These are phyloP conservation scores for Umimayanthus chanpuru DNA, from an alignment of 92 coral and sea anemone genomes.

Conservation along the genomic window DNA sequence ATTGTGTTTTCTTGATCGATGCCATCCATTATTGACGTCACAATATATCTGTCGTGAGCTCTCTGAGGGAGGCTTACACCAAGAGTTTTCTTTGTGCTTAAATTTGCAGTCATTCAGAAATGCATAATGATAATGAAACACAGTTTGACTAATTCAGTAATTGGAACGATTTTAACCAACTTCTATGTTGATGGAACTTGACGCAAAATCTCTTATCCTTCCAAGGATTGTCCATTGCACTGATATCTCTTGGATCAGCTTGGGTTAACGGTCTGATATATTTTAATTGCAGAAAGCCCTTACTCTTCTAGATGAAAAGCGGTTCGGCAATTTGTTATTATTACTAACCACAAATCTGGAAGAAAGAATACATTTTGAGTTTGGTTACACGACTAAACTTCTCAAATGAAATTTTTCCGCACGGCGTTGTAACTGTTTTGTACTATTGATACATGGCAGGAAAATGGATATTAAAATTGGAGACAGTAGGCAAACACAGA, in stretches of 20 bases:
- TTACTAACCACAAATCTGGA: conserved; percentile 24
- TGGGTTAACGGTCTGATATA: conserved; percentile 6
- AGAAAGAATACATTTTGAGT: neutral
- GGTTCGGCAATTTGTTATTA: conserved; percentile 14
- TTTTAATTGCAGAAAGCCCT: conserved; percentile 29
- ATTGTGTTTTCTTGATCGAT: conserved; percentile 3
- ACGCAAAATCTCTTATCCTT: neutral
- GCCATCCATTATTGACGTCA: conserved; percentile 22
- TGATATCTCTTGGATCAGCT: conserved; percentile 9
- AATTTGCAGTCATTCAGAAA: conserved; percentile 4
- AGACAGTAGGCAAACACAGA: neutral
- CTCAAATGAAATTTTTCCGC: neutral
- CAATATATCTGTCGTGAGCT: conserved; percentile 4
- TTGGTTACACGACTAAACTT: neutral
- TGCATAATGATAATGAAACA: neutral
- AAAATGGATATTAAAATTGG: conserved; percentile 8
- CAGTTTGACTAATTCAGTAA: conserved; percentile 16
- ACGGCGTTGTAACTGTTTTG: conserved; percentile 13
- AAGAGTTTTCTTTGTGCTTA: conserved; percentile 1
- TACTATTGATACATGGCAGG: neutral
- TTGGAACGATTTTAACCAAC: conserved; percentile 15
- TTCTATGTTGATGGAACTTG: neutral
- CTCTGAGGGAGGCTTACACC: neutral
- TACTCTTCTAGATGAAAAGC: conserved; percentile 2
- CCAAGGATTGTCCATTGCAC: neutral